Conservation (phyloP, 2,888 invertebrate species). For the Sesia bembeciformis region DNA sequence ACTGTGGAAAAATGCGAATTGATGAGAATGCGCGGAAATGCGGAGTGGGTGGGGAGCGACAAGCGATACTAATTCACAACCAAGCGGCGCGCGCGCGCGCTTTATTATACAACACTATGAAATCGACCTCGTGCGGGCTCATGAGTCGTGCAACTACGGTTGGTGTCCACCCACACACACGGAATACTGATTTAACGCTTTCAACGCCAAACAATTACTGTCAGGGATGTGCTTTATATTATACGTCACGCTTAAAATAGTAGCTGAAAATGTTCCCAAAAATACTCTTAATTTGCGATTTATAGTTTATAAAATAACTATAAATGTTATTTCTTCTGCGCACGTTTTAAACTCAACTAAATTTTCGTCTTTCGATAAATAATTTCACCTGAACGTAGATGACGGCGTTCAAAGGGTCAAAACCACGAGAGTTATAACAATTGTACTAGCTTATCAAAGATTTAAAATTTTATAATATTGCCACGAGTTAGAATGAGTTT, state of each 20-base stretch:
- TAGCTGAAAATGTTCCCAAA: no score
- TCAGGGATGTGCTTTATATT: no score
- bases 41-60: slow-evolving; percentile 12
- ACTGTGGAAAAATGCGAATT: slow-evolving; percentile 15
- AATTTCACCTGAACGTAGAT: background rate
- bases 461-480: slow-evolving; percentile 65
- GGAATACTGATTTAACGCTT: background rate
- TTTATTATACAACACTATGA: slow-evolving; percentile 11
- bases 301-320: no score
- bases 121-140: slow-evolving; percentile 21
- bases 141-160: slow-evolving; percentile 34
- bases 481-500: slow-evolving; percentile 66
- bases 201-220: no score
- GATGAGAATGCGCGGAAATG: slow-evolving; percentile 11
- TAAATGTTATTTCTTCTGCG: background rate
- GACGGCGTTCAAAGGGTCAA: slow-evolving; percentile 1
- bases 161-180: background rate
- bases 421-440: slow-evolving; percentile 31
- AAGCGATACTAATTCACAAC: slow-evolving; percentile 61
- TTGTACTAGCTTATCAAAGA: slow-evolving; percentile 63
- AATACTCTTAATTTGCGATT: no score
- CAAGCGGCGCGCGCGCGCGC: slow-evolving; percentile 31
- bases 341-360: background rate
- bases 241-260: no score
- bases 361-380: background rate